Evolutionary conservation across 1,140 invertebrate species (phyloP).

Genomic region (Diplogasteroides magnus): DNA sequence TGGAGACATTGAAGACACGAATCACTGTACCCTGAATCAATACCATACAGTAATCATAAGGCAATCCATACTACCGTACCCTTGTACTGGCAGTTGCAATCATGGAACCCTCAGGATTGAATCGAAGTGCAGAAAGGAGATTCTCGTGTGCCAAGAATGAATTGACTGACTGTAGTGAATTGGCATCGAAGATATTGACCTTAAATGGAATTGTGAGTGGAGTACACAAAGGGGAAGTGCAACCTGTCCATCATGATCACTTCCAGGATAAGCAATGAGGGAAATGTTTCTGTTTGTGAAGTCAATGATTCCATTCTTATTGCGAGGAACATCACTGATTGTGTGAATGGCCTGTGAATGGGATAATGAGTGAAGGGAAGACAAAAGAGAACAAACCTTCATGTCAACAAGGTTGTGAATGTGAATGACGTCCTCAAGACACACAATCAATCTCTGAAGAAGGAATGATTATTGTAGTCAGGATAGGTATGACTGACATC

Average conservation of each 20-base stretch:
- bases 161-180: constrained; percentile 66
- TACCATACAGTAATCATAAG: neutral
- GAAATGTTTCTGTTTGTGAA: constrained; percentile 81
- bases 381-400: constrained; percentile 67
- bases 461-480: constrained; percentile 13
- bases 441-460: constrained; percentile 84
- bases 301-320: constrained; percentile 83
- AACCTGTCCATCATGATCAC: constrained; percentile 29
- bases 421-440: constrained; percentile 91
- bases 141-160: constrained; percentile 80
- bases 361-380: neutral
- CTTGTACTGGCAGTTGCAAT: constrained; percentile 87
- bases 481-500: constrained; percentile 73
- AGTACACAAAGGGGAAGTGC: too few relatives aligned
- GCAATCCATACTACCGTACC: neutral
- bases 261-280: constrained; percentile 89
- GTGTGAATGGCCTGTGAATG: constrained; percentile 69
- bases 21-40: constrained; percentile 85
- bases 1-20: constrained; percentile 79
- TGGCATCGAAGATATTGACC: constrained; percentile 95
- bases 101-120: constrained; percentile 72
- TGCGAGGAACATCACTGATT: constrained; percentile 92
- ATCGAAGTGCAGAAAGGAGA: constrained; percentile 86
- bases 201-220: too few relatives aligned
- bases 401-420: constrained; percentile 98